Conservation (phyloP, 1,140 invertebrate species). For the Spodoptera litura region DNA sequence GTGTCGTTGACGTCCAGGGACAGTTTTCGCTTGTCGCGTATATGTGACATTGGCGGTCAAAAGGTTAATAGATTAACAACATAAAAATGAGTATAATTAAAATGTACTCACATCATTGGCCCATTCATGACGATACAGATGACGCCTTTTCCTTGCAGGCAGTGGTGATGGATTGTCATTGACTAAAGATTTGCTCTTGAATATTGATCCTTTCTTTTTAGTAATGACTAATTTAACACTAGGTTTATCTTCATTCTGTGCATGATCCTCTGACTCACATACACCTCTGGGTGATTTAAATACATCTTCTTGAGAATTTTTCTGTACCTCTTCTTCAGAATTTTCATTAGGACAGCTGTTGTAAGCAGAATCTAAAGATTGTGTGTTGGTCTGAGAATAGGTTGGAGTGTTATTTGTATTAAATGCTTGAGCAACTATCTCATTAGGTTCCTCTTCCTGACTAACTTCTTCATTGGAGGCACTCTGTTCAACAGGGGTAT, state of each 20-base stretch:
- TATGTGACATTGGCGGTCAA: too few species aligned
- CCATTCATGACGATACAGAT: constrained; percentile 95
- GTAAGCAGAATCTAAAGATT: constrained; percentile 80
- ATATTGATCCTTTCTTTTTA: constrained; percentile 95
- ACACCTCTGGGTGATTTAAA: constrained; percentile 81
- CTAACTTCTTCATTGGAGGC: constrained; percentile 56
- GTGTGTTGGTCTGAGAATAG: constrained; percentile 64
- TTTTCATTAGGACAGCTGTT: constrained; percentile 81
- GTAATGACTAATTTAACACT: constrained; percentile 89
- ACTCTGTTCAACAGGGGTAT: constrained; percentile 55
- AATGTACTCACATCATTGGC: constrained; percentile 88
- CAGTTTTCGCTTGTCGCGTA: too few species aligned
- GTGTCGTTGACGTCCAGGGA: too few species aligned
- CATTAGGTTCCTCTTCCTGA: constrained; percentile 62
- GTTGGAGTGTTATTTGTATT: constrained; percentile 64
- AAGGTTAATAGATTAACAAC: too few species aligned
- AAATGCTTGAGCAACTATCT: constrained; percentile 47
- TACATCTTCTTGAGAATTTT: constrained; percentile 71
- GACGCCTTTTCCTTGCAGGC: constrained; percentile 91
- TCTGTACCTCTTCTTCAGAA: constrained; percentile 77
- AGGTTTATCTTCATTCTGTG: constrained; percentile 77
- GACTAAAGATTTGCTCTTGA: constrained; percentile 92
- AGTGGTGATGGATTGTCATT: constrained; percentile 87
- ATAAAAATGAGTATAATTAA: neutral
- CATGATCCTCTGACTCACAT: constrained; percentile 71